These are phyloP conservation scores for Saguinus imperator DNA, from an alignment of 2,113 vertebrate genomes.

Conservation along the genomic window DNA sequence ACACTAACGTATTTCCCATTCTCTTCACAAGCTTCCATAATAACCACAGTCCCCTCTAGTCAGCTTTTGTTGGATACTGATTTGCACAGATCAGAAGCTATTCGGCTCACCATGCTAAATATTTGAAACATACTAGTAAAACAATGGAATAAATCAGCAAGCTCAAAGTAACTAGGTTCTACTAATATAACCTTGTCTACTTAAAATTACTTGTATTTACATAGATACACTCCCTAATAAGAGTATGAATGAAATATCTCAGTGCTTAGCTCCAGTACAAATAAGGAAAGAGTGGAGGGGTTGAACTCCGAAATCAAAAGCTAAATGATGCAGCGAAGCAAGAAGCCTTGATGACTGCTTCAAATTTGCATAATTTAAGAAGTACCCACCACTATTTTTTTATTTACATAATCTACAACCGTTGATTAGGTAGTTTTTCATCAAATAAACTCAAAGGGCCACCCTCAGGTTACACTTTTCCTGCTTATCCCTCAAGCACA, in stretches of 20 bases:
- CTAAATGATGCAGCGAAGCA: not conserved
- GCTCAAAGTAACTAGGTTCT: not conserved
- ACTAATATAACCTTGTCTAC: not conserved
- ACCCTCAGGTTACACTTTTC: not conserved
- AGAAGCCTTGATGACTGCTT: not conserved
- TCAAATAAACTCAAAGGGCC: slow-evolving; percentile 37
- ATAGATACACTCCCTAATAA: not conserved
- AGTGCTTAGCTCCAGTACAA: not conserved
- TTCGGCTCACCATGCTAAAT: not conserved
- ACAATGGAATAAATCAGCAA: not conserved
- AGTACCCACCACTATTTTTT: not conserved
- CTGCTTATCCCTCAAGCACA: not conserved
- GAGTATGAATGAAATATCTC: not conserved
- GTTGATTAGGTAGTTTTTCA: not conserved
- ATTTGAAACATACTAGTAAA: not conserved
- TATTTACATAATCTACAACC: slow-evolving; percentile 23
- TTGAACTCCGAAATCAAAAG: slow-evolving; percentile 50
- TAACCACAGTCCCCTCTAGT: not conserved
- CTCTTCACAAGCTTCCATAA: not conserved
- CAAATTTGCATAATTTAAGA: slow-evolving; percentile 14
- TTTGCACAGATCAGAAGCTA: not conserved
- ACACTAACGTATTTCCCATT: not conserved
- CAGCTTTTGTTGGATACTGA: not conserved
- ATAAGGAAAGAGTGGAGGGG: not conserved
- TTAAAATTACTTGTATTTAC: slow-evolving; percentile 4